Percentiles rank a stretch among this genome's conserved stretches.
These are phyloP conservation scores for Blastomussa wellsi DNA, from an alignment of 92 coral and sea anemone genomes.

Conservation along the genomic window DNA sequence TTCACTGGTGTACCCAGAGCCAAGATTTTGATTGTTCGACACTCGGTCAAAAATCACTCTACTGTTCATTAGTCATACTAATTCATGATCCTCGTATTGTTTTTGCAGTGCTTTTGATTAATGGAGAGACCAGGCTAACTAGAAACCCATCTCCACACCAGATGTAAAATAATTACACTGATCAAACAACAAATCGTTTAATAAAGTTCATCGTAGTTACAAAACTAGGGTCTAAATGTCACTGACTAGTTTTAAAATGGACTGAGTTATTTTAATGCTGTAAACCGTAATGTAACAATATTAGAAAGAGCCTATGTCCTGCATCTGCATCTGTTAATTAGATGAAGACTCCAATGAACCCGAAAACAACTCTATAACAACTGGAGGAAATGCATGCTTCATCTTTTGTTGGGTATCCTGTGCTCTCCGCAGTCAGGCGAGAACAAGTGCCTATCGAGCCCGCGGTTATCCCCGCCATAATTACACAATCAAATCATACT, in stretches of 20 bases:
- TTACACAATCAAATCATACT: too few species aligned
- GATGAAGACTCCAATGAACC: neutral
- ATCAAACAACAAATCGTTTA: neutral
- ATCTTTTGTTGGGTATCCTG: neutral
- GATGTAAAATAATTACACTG: neutral
- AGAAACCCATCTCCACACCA: neutral
- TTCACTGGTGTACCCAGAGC: too few species aligned
- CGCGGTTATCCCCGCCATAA: neutral
- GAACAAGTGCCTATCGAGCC: neutral
- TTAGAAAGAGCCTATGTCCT: too few species aligned
- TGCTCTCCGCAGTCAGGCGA: neutral
- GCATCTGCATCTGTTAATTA: neutral
- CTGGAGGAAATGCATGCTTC: neutral
- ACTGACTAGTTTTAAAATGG: neutral
- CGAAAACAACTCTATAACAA: neutral
- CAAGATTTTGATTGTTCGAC: too few species aligned
- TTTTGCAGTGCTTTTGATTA: neutral
- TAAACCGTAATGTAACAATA: neutral
- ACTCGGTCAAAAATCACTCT: too few species aligned
- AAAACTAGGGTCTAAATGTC: neutral
- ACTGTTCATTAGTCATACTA: neutral
- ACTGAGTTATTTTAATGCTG: neutral
- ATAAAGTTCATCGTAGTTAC: neutral
- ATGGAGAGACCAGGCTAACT: neutral
- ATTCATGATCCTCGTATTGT: neutral